Evolutionary conservation across 2,888 invertebrate species (phyloP).

Genomic region (Campoplex nolae): DNA sequence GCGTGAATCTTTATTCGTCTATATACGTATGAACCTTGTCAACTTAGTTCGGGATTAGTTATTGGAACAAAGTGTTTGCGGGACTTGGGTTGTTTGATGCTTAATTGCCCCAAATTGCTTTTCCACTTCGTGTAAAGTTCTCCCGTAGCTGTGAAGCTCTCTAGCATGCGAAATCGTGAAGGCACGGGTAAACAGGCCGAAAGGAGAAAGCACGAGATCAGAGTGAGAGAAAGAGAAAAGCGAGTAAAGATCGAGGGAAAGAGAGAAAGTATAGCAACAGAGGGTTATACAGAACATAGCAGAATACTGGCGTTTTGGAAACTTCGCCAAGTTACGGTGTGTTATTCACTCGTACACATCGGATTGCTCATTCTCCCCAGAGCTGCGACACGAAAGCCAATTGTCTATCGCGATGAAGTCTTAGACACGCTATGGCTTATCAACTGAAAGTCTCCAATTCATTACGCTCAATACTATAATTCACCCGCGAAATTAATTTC

Average conservation of each 20-base stretch:
- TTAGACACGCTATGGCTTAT: constrained; percentile 40
- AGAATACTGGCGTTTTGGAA: constrained; percentile 50
- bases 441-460: background rate
- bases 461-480: background rate
- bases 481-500: background rate
- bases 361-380: constrained; percentile 10
- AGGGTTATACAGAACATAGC: constrained; percentile 32
- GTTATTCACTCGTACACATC: constrained; percentile 28
- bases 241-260: background rate
- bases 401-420: constrained; percentile 52
- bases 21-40: constrained; percentile 51
- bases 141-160: constrained; percentile 41
- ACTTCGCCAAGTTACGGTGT: constrained; percentile 62
- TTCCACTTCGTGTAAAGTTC: constrained; percentile 58
- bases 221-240: constrained; percentile 11
- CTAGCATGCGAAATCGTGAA: constrained; percentile 49
- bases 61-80: constrained; percentile 66
- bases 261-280: background rate
- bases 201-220: constrained; percentile 40
- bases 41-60: constrained; percentile 63
- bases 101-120: constrained; percentile 69
- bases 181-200: constrained; percentile 45
- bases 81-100: constrained; percentile 63
- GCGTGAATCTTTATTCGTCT: constrained; percentile 28
- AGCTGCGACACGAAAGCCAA: constrained; percentile 60